Evolutionary conservation across 2,888 invertebrate species (phyloP).

Genomic region (Nymphalis urticae): DNA sequence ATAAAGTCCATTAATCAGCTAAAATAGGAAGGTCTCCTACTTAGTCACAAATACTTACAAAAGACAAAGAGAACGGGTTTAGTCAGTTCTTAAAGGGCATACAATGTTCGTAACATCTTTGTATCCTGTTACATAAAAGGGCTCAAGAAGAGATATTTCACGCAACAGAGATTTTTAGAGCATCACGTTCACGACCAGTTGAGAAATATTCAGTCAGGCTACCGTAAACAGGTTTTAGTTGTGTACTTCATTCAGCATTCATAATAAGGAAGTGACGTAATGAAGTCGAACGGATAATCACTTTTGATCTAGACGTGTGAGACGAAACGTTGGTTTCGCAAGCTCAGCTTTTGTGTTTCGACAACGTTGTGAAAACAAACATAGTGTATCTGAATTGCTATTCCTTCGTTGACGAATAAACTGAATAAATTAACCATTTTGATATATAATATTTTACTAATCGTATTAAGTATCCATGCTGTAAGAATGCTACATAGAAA

Average conservation of each 20-base stretch:
- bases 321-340: conserved; percentile 50
- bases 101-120: conserved; percentile 17
- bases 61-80: neutral
- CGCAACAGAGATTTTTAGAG: conserved; percentile 34
- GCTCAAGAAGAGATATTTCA: conserved; percentile 21
- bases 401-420: no score
- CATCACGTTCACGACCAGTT: conserved; percentile 27
- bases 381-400: neutral
- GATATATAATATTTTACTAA: no score
- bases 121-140: conserved; percentile 25
- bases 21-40: neutral
- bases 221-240: conserved; percentile 33
- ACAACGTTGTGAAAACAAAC: neutral
- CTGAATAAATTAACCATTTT: no score
- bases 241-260: conserved; percentile 45
- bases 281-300: conserved; percentile 30
- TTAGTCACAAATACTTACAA: neutral
- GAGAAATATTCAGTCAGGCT: conserved; percentile 24
- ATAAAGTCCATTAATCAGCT: neutral
- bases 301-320: conserved; percentile 41
- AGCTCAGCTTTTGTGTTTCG: conserved; percentile 31
- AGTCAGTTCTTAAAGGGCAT: conserved; percentile 17
- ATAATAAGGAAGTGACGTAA: conserved; percentile 57
- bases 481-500: no score
- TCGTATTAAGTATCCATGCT: no score